Percentiles rank a stretch among this genome's conserved stretches.
These are phyloP conservation scores for Heliconius charithonia DNA, from an alignment of 2,888 invertebrate genomes.

Conservation along the genomic window DNA sequence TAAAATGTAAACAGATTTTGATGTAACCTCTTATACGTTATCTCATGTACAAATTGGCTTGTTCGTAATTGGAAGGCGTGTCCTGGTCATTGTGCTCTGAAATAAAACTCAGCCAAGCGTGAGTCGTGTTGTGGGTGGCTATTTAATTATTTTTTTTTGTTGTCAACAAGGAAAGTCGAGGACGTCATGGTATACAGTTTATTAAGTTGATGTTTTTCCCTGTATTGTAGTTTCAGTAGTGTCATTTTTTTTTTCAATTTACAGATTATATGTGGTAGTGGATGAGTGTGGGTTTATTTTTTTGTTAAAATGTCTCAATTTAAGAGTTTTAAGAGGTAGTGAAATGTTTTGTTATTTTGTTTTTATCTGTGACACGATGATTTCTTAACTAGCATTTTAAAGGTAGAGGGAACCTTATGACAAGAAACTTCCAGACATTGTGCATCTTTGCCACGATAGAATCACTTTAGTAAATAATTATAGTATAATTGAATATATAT, in stretches of 20 bases:
- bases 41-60: slow-evolving; percentile 38
- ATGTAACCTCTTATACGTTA: slow-evolving; percentile 14
- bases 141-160: slow-evolving; percentile 28
- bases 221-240: background rate
- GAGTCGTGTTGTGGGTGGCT: slow-evolving; percentile 3
- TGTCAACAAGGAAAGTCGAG: slow-evolving; percentile 6
- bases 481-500: background rate
- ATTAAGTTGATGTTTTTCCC: background rate
- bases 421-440: too few species aligned
- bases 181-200: slow-evolving; percentile 5
- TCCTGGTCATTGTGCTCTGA: slow-evolving; percentile 34
- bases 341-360: background rate
- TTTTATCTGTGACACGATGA: too few species aligned
- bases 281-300: background rate
- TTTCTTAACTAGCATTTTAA: too few species aligned
- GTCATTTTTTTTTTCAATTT: slow-evolving; percentile 5
- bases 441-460: too few species aligned
- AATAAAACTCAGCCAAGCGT: slow-evolving; percentile 40
- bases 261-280: background rate
- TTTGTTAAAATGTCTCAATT: too few species aligned
- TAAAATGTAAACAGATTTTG: background rate
- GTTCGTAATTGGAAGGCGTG: slow-evolving; percentile 44
- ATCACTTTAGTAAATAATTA: too few species aligned
- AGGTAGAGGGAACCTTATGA: too few species aligned
- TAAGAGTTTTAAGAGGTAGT: too few species aligned